A percentile compares a stretch with the other conserved stretches of the same genome.
These are phyloP conservation scores for Aphidius colemani DNA, from an alignment of 2,888 invertebrate species.

Conservation along the genomic window DNA sequence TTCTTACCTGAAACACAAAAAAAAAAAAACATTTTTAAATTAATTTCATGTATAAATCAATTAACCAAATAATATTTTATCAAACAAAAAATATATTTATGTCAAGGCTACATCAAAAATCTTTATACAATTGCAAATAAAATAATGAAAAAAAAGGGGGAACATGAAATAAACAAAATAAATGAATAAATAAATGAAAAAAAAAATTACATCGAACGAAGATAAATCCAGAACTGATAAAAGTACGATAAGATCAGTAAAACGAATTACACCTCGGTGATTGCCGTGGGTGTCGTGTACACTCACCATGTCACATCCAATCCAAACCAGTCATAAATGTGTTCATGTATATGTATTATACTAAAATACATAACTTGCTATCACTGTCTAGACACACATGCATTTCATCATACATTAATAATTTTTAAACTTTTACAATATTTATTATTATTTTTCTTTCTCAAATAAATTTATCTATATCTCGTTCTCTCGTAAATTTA, in stretches of 20 bases:
- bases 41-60: background rate
- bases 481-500: too few relatives aligned
- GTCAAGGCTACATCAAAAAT: background rate
- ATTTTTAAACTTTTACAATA: too few relatives aligned
- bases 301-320: constrained; percentile 17
- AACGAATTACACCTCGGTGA: constrained; percentile 29
- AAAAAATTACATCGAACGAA: constrained; percentile 15
- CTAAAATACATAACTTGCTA: too few relatives aligned
- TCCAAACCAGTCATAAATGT: constrained; percentile 9
- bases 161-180: background rate
- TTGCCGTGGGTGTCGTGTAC: constrained; percentile 24
- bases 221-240: constrained; percentile 29
- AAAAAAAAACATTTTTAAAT: background rate
- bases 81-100: background rate
- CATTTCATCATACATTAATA: too few relatives aligned
- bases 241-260: constrained; percentile 29
- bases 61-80: background rate
- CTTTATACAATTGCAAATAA: background rate
- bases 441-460: too few relatives aligned
- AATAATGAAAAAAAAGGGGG: constrained; percentile 2
- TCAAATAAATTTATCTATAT: too few relatives aligned
- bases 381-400: too few relatives aligned
- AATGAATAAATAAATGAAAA: constrained; percentile 4
- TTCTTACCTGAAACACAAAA: constrained; percentile 24
- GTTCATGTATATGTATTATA: background rate